A percentile compares a stretch with the other conserved stretches of the same genome.
phyloP scores from a whole-genome alignment of 2,888 invertebrate species.

The Lutraria lutraria region DNA sequence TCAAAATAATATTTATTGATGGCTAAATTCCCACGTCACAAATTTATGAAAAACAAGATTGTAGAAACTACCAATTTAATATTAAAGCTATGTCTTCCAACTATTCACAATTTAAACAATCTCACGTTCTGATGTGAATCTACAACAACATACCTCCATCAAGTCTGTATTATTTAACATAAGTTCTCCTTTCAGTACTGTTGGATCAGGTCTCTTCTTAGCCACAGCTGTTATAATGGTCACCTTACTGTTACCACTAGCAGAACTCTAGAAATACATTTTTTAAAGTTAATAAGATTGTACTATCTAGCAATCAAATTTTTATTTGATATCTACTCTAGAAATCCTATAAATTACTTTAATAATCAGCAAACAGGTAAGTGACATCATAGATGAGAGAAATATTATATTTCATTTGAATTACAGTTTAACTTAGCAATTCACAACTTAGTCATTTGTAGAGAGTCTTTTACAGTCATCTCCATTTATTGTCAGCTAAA shows the following conservation, averaged over 20 bases:
- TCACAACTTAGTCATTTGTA: too few species aligned
- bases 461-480: too few species aligned
- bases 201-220: slow-evolving; percentile 79
- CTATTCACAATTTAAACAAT: too few species aligned
- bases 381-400: too few species aligned
- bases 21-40: too few species aligned
- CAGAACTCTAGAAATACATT: slow-evolving; percentile 1
- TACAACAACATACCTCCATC: slow-evolving; percentile 89
- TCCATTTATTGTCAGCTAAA: too few species aligned
- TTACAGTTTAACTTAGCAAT: too few species aligned
- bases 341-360: not conserved
- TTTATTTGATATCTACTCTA: not conserved
- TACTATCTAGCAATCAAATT: not conserved
- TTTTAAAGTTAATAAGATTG: not conserved
- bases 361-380: not conserved
- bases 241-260: slow-evolving; percentile 74
- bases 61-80: too few species aligned
- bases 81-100: too few species aligned
- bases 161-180: slow-evolving; percentile 99
- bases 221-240: slow-evolving; percentile 85
- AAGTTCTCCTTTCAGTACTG: slow-evolving; percentile 94
- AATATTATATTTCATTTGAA: too few species aligned
- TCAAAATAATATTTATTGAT: too few species aligned
- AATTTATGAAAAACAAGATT: too few species aligned
- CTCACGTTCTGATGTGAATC: not conserved